Conservation (phyloP, 2,797 vertebrate species). For the Crocodylus rhombifer region DNA sequence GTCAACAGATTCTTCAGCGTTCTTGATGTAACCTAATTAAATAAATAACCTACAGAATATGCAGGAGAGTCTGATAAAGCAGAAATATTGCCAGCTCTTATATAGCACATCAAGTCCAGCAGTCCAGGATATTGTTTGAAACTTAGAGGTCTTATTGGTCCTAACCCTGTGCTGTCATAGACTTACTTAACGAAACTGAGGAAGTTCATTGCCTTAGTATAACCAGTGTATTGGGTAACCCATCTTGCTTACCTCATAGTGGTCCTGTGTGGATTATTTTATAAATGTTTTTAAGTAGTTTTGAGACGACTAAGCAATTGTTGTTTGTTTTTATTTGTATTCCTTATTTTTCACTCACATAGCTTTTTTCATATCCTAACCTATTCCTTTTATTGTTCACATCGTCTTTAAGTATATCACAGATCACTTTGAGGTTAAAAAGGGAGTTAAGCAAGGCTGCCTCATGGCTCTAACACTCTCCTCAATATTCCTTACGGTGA, state of each 20-base stretch:
- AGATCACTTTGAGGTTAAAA: too few species aligned
- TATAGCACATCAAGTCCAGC: neutral
- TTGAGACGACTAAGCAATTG: neutral
- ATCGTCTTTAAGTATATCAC: too few species aligned
- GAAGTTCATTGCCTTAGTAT: neutral
- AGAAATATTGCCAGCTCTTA: neutral
- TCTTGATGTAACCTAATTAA: neutral
- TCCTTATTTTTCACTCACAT: neutral
- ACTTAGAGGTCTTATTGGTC: neutral
- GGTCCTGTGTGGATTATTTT: neutral
- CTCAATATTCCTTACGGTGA: too few species aligned
- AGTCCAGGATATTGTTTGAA: neutral
- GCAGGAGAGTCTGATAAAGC: neutral
- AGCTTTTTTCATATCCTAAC: neutral
- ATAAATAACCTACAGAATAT: neutral
- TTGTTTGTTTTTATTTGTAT: neutral
- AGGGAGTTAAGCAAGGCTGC: too few species aligned
- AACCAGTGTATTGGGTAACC: neutral
- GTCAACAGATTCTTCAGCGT: neutral
- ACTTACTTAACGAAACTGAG: neutral
- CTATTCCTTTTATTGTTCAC: neutral
- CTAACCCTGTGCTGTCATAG: neutral
- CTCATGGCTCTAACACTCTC: too few species aligned
- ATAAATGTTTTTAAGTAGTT: neutral
- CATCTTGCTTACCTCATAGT: neutral